These are phyloP conservation scores for Phrynocephalus guinanensis DNA, from an alignment of 2,797 vertebrate species.

Conservation along the genomic window DNA sequence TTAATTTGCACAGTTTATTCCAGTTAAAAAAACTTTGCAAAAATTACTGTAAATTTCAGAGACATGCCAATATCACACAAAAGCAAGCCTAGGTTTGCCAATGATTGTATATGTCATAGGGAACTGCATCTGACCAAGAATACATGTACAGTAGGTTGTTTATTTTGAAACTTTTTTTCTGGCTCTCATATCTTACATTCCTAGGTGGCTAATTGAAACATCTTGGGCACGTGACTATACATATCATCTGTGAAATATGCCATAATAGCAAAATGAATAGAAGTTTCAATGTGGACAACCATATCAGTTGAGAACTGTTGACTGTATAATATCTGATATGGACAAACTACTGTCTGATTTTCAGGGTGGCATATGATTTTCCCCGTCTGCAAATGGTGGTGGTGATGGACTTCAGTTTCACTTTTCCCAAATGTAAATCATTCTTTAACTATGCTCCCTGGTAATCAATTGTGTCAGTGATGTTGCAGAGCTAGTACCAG, in stretches of 20 bases:
- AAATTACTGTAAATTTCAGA: not conserved
- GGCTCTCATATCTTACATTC: not conserved
- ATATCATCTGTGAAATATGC: not conserved
- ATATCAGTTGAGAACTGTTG: not conserved
- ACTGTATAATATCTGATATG: not conserved
- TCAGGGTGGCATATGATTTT: not conserved
- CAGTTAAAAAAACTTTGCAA: slow-evolving; percentile 1
- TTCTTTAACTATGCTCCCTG: slow-evolving; percentile 29
- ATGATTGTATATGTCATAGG: not conserved
- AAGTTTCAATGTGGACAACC: not conserved
- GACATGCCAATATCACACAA: not conserved
- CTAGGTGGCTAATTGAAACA: not conserved
- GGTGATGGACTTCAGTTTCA: not conserved
- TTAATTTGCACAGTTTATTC: not conserved
- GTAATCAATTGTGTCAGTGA: slow-evolving; percentile 20
- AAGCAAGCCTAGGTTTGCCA: not conserved
- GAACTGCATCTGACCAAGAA: not conserved
- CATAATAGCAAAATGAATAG: not conserved
- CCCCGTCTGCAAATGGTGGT: slow-evolving; percentile 43
- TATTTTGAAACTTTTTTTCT: slow-evolving; percentile 12
- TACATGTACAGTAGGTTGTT: not conserved
- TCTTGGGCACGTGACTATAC: not conserved
- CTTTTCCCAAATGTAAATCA: not conserved
- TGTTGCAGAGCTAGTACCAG: not conserved
- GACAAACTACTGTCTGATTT: not conserved